Evolutionary conservation across 2,113 vertebrate genomes (phyloP), one percentile per base, ranked within the genome.

Genomic region (Vulpes lagopus): DNA sequence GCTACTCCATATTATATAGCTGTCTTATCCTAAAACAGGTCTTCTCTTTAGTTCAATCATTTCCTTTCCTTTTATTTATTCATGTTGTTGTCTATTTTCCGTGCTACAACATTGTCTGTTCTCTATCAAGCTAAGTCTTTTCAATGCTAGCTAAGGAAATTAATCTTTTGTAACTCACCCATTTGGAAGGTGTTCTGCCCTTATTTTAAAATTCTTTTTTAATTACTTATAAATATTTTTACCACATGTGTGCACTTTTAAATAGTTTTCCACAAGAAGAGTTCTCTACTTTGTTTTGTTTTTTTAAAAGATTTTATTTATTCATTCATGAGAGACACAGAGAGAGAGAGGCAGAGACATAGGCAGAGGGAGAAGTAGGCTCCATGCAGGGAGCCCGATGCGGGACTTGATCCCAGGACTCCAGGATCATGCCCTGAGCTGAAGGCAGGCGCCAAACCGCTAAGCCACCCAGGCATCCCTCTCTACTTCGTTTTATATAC

Each of bases 151-250:
- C 71, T 60, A 55, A 86, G 43, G 55, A 87, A 92, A 87, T 87
- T 53, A 64, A 73, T 92, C 82, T 87, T 64, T 57, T 8, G 55
- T 67, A 85, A 80, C 53, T 88, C 59, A 87, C 32, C 20, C 43
- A 62, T n/a, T 43, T 69, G 25, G 64, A 67, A 85, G 20, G 60
- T 80, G 27, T 90, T 85, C 74, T 90, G 20, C 51, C 71, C 30
- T 94, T 96, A 71, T 79, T 94, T 74, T 65, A 62, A 89, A 90
- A 85, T 85, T 79, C 16, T 62, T 91, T 94, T 80, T 86, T 94
- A 83, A 62, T 89, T 96, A 49, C 15, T 43, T 71, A 53, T 73
- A 96, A 53, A 86, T 62, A 82, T 62, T 89, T 87, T 49, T 30
- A n/a, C 23, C 51, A 30, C 55, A 69, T 49, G 8, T 86, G 20